Evolutionary conservation across 64 coral and sea anemone genomes (phyloP).

Genomic region (Stichodactyla helianthus): DNA sequence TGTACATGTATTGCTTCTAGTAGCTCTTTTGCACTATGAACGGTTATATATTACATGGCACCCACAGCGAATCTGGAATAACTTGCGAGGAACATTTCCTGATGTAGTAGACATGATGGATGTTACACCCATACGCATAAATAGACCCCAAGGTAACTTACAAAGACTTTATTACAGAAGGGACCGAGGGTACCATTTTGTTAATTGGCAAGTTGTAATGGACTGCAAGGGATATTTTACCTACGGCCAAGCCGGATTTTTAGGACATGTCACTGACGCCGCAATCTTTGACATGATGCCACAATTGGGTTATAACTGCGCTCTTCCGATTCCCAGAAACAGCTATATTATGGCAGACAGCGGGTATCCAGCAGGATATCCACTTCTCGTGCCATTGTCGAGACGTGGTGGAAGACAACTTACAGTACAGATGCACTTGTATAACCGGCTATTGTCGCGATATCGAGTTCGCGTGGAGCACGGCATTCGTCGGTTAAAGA

Average conservation of each 20-base stretch:
- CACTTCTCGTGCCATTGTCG: constrained; percentile 15
- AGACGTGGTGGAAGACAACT: constrained; percentile 31
- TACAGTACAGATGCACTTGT: not conserved
- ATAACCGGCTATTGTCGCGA: not conserved
- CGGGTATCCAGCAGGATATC: constrained; percentile 25
- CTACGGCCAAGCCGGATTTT: constrained; percentile 10
- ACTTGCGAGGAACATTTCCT: not conserved
- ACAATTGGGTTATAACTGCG: not conserved
- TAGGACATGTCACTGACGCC: not conserved
- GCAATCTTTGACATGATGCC: not conserved
- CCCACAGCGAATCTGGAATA: constrained; percentile 1
- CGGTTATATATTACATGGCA: constrained; percentile 22
- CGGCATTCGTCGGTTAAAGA: constrained; percentile 10
- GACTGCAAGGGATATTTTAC: constrained; percentile 20
- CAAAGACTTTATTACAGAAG: constrained; percentile 31
- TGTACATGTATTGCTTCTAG: not conserved
- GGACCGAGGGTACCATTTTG: constrained; percentile 25
- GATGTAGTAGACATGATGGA: constrained; percentile 24
- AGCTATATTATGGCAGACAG: constrained; percentile 13
- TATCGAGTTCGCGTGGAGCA: constrained; percentile 15
- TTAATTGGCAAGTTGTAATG: constrained; percentile 23
- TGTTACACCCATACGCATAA: constrained; percentile 20
- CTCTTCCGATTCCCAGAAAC: constrained; percentile 7
- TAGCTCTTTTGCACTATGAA: constrained; percentile 27
- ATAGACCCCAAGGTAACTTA: constrained; percentile 24